Evolutionary conservation across 2,888 invertebrate genomes (phyloP).

Genomic region (Chymomyza caudatula): DNA sequence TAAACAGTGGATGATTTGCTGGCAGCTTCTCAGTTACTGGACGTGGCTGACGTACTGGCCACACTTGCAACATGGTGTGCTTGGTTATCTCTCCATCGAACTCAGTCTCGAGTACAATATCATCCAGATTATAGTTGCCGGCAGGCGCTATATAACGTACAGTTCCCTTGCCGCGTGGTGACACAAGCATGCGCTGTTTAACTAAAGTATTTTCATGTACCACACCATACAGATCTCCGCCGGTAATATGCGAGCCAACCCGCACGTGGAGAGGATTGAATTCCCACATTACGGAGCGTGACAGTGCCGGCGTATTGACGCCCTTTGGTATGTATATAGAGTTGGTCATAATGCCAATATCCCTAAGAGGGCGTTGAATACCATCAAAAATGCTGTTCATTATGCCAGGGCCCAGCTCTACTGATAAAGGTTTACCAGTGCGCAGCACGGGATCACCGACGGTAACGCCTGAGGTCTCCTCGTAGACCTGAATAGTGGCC

Average conservation of each 20-base stretch:
- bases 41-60: conserved; percentile 98
- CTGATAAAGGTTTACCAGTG: conserved; percentile 98
- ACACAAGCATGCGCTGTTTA: conserved; percentile 96
- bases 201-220: conserved; percentile 98
- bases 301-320: conserved; percentile 93
- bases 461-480: conserved; percentile 97
- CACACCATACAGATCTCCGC: conserved; percentile 96
- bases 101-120: conserved; percentile 96
- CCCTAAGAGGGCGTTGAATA: conserved; percentile 98
- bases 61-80: conserved; percentile 98
- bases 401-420: conserved; percentile 99
- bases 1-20: conserved; percentile 97
- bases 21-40: conserved; percentile 98
- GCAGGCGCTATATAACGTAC: conserved; percentile 95
- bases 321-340: conserved; percentile 99
- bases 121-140: conserved; percentile 95
- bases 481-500: conserved; percentile 99
- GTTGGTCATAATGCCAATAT: conserved; percentile 93
- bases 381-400: conserved; percentile 99
- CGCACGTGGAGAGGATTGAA: conserved; percentile 89
- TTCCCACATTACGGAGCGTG: conserved; percentile 91
- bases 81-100: conserved; percentile 95
- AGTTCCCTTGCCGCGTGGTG: conserved; percentile 96
- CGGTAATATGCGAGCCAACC: conserved; percentile 97
- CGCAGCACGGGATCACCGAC: conserved; percentile 99